phyloP scores from a whole-genome alignment of 1,140 invertebrate genomes.

The Bacillus rossius region DNA sequence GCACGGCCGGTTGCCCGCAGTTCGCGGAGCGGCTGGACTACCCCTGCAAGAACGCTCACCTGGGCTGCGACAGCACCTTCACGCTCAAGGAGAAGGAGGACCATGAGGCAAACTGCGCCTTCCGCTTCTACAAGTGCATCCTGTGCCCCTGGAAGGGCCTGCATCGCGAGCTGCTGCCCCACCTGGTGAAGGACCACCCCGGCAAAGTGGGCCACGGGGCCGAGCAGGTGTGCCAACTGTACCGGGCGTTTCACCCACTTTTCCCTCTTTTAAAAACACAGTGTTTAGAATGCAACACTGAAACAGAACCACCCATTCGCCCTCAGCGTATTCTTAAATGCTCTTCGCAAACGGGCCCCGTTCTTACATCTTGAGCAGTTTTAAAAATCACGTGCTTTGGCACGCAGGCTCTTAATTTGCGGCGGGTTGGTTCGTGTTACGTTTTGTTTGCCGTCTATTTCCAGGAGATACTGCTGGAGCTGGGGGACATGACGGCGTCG shows the following conservation, averaged over 20 bases:
- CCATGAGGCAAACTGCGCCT: conserved; percentile 21
- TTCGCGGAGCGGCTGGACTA: conserved; percentile 18
- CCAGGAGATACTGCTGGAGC: background rate
- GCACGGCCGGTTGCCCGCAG: too few relatives aligned
- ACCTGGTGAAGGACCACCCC: conserved; percentile 10
- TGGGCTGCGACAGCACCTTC: conserved; percentile 12
- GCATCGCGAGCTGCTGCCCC: conserved; percentile 9
- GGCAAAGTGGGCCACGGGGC: background rate
- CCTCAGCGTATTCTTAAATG: too few relatives aligned
- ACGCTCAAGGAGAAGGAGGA: conserved; percentile 14
- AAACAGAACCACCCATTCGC: too few relatives aligned
- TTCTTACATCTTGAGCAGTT: too few relatives aligned
- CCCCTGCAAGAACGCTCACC: conserved; percentile 19
- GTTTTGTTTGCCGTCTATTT: conserved; percentile 1
- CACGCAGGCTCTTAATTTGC: background rate
- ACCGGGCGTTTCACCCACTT: background rate
- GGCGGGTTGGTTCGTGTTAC: background rate
- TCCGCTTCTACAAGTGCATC: conserved; percentile 17
- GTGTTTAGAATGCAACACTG: background rate
- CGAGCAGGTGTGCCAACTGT: background rate
- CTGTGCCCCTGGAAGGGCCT: conserved; percentile 21
- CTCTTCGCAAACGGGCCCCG: too few relatives aligned
- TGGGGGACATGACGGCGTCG: conserved; percentile 7
- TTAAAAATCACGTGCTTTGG: background rate
- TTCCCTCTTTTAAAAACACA: background rate